phyloP scores from a whole-genome alignment of 37 sponge, comb jelly and placozoan genomes.

The Beroe ovata region DNA sequence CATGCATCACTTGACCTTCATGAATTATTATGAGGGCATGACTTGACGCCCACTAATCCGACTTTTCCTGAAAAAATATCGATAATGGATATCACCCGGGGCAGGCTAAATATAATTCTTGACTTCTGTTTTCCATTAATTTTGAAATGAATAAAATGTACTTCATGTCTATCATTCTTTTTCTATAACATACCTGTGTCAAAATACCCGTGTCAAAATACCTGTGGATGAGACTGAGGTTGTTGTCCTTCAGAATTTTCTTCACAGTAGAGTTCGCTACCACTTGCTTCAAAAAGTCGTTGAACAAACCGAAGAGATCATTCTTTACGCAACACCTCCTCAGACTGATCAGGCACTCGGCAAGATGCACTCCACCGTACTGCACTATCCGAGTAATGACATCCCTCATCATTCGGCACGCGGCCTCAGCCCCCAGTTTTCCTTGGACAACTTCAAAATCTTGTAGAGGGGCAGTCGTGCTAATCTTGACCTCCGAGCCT shows the following conservation, averaged over 20 bases:
- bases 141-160: no score
- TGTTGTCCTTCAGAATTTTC: not conserved
- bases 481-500: not conserved
- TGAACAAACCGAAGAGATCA: not conserved
- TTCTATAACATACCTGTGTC: no score
- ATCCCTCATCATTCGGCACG: constrained; percentile 10
- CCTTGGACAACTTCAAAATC: not conserved
- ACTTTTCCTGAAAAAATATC: no score
- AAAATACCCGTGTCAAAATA: no score
- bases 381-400: not conserved
- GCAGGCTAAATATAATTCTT: no score
- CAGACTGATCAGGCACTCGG: constrained; percentile 18
- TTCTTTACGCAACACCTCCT: not conserved
- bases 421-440: not conserved
- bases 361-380: not conserved
- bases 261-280: not conserved
- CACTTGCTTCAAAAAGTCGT: not conserved
- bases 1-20: no score
- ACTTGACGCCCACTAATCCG: no score
- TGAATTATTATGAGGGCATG: no score
- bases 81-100: no score
- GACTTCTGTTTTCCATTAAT: no score
- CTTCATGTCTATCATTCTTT: no score
- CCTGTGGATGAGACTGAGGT: constrained; percentile 20
- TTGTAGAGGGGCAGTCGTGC: constrained; percentile 1